A percentile compares a stretch with the other conserved stretches of the same genome.
These are phyloP conservation scores for Progne subis DNA, from an alignment of 2,113 vertebrate genomes.

Conservation along the genomic window DNA sequence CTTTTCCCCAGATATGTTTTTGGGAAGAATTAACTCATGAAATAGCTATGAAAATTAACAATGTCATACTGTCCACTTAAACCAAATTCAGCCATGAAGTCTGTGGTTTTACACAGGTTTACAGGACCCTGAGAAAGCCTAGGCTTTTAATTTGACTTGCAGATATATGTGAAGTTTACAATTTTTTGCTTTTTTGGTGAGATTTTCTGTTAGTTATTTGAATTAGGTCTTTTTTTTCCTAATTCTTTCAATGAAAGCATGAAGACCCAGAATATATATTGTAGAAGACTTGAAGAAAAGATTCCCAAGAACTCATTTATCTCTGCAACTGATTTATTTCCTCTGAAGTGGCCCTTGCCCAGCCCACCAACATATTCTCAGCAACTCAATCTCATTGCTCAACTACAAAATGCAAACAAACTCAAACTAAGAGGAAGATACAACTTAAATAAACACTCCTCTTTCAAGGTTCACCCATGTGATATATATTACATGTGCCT, in stretches of 20 bases:
- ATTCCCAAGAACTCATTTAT: not conserved
- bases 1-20: constrained; percentile 5
- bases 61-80: not conserved
- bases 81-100: not conserved
- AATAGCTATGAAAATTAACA: not conserved
- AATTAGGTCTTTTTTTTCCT: not conserved
- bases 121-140: not conserved
- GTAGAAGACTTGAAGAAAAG: not conserved
- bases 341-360: not conserved
- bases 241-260: not conserved
- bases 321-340: not conserved
- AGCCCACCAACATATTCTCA: not conserved
- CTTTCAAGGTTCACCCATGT: not conserved
- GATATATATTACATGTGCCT: not conserved
- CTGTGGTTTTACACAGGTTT: not conserved
- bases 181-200: not conserved
- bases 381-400: not conserved
- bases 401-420: not conserved
- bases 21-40: constrained; percentile 9
- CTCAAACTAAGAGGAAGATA: not conserved
- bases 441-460: not conserved
- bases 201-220: not conserved
- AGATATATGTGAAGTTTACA: not conserved
- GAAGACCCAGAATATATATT: not conserved
- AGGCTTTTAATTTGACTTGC: not conserved